phyloP scores from a whole-genome alignment of 1,140 invertebrate species.

The Diploscapter pachys region DNA sequence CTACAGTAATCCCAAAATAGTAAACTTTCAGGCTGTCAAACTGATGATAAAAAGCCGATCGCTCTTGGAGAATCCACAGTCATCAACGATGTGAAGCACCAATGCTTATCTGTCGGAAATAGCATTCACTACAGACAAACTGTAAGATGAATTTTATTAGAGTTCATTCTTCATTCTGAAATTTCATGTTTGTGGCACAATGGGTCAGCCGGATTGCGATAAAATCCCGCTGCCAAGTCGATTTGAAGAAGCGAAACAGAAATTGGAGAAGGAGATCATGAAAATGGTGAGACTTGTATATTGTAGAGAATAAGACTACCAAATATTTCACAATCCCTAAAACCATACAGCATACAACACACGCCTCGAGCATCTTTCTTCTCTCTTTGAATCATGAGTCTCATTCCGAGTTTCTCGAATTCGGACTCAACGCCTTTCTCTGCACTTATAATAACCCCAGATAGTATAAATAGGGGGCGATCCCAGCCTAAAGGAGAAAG shows the following conservation, averaged over 20 bases:
- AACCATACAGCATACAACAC: too few species aligned
- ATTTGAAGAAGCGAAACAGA: conserved; percentile 16
- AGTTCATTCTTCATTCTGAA: neutral
- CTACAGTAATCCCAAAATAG: neutral
- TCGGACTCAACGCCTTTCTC: too few species aligned
- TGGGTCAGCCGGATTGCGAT: conserved; percentile 36
- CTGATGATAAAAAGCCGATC: conserved; percentile 27
- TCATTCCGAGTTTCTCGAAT: neutral
- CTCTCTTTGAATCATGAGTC: too few species aligned
- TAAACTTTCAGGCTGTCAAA: conserved; percentile 24
- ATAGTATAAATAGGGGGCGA: too few species aligned
- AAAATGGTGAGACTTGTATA: neutral
- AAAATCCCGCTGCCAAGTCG: conserved; percentile 28
- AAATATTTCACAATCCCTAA: too few species aligned
- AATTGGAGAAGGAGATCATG: conserved; percentile 5
- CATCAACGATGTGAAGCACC: conserved; percentile 31
- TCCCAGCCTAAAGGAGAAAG: neutral
- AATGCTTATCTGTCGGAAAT: conserved; percentile 21
- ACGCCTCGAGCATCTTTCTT: too few species aligned
- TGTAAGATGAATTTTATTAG: neutral
- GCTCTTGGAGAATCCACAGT: conserved; percentile 26
- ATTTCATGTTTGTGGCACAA: conserved; percentile 24
- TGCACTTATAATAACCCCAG: too few species aligned
- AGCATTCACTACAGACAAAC: conserved; percentile 32
- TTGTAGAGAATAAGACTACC: neutral